Percentiles rank a stretch among this genome's conserved stretches.
Evolutionary conservation across 2,113 vertebrate genomes (phyloP).

Genomic region (Malurus alboscapulatus): DNA sequence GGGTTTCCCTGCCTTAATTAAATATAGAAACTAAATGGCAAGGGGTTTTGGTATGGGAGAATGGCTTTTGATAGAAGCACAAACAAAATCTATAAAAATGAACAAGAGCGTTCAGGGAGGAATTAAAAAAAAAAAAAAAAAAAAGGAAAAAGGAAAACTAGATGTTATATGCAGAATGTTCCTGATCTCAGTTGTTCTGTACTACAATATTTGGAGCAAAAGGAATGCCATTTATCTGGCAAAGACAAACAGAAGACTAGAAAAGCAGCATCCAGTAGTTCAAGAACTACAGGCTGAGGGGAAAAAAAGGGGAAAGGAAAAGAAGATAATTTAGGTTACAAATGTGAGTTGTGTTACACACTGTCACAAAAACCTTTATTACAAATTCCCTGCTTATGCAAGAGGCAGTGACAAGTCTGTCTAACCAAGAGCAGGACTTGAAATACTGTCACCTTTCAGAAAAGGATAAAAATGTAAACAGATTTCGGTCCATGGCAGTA

Average conservation of each 20-base stretch:
- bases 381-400: neutral
- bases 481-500: neutral
- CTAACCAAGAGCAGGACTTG: neutral
- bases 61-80: neutral
- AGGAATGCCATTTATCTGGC: neutral
- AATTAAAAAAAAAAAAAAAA: neutral
- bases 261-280: neutral
- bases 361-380: neutral
- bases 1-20: neutral
- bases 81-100: neutral
- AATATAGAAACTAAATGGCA: neutral
- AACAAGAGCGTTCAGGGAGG: neutral
- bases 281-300: neutral
- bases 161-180: neutral
- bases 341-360: neutral
- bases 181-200: neutral
- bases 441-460: neutral
- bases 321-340: neutral
- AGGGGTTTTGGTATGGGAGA: neutral
- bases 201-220: neutral
- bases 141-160: neutral
- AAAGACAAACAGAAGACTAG: neutral
- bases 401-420: neutral
- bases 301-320: neutral
- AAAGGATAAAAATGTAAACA: neutral